Evolutionary conservation across 2,797 vertebrate species (phyloP), one percentile per base, ranked within the genome.

Genomic region (Catamblyrhynchus diadema): DNA sequence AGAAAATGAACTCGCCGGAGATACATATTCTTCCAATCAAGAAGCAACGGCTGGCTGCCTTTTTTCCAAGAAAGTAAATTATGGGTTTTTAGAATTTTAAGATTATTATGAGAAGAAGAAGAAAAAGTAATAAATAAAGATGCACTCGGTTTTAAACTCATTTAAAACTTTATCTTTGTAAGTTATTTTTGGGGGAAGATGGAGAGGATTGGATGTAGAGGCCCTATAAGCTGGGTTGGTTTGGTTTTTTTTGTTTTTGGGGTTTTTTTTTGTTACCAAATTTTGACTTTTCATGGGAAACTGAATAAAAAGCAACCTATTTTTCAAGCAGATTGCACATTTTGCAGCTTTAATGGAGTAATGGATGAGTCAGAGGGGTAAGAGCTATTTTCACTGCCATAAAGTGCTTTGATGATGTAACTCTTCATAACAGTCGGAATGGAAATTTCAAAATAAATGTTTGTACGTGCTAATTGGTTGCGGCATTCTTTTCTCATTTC

Each of bases 1-100:
- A 99, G 98, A 99, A 99, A 98, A 98, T 99, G 97, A 99, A 99
- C 98, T 99, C 99, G 28, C 99, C 99, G 86, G 99, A 99, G 98
- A 99, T 99, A 97, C 99, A 99, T 89, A 99, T 99, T 97, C 98
- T 99, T 86, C 99, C 99, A 50, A 99, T 99, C 96, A 99, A 99
- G 98, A 99, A 99, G 98, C 99, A 99, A 97, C 98, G 99, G 95
- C 98, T 99, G 7, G 98, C 99, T 64, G 99, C 99, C 61, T 98
- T 99, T 98, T 99, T 99, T 84, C 99, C 99, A 95, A 98, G 99
- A 97, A 99, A 99, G 98, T 99, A 98, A 98, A 97, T 95, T 94
- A 97, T 92, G 94, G 96, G 94, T 97, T 98, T 98, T 97, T 97
- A 97, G 97, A 95, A 96, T 96, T 98, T 98, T 96, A 97, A 98